Evolutionary conservation across 2,888 invertebrate genomes (phyloP), one percentile per base, ranked within the genome.

Genomic region (Lypha dubia): DNA sequence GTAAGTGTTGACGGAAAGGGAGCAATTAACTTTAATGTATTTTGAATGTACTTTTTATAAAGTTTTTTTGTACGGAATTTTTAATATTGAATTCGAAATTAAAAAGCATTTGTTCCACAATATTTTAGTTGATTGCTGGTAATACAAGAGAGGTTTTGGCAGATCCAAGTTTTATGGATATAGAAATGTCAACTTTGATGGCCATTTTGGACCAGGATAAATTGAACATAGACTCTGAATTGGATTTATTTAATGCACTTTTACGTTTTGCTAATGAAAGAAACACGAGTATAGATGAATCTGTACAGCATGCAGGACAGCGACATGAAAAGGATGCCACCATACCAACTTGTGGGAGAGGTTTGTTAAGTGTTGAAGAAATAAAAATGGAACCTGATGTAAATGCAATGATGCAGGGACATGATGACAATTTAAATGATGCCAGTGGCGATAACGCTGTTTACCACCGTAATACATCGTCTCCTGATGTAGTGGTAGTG

Each of bases 111-210:
- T 49, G 9, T 49, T 49, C 8, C 9, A 22, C 4, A 11, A 9
- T 11, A 51, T 51, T 51, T 11, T 92, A 96, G 94, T 95, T 97
- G 71, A 97, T 97, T 77, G 95, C 95, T 87, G 94, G 94, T 28
- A 95, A 95, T 88, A 97, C 97, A 0, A 94, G 94, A 86, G 95
- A 96, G 87, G 96, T 97, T 0, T 90, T 97, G 4, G 94, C 94
- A 0, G 96, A 96, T 90, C 93, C 94, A 22, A 96, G 95, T 88
- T 97, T 97, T 92, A 94, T 95, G 84, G 97, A 97, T 79, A 94
- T 96, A 0, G 96, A 97, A 87, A 90, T 95, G 1, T 94, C 94
- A 65, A 97, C 97, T 0, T 92, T 97, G 41, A 93, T 96, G 79
- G 95, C 95, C 0, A 94, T 97, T 56, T 94, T 97, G 76, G 96